A percentile compares a stretch with the other conserved stretches of the same genome.
phyloP scores from a whole-genome alignment of 1,140 invertebrate genomes.

The Drosophila leontia region DNA sequence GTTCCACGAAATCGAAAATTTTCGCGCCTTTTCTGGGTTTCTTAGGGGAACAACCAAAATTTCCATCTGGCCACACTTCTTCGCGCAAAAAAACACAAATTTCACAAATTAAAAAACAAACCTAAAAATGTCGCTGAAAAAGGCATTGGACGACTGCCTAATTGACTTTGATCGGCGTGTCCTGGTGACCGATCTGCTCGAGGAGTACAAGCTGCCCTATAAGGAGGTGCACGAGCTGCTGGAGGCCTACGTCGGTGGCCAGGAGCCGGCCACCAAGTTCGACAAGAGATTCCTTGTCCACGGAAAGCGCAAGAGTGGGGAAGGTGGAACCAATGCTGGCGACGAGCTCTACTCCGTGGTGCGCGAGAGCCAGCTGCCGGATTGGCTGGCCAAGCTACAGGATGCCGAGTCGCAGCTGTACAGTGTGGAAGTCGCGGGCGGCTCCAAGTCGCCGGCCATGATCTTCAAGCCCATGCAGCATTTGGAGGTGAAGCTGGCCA shows the following conservation, averaged over 20 bases:
- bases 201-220: constrained; percentile 74
- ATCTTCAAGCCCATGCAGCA: constrained; percentile 74
- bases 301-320: constrained; percentile 42
- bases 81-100: background rate
- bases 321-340: background rate
- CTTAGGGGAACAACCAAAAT: too few species aligned
- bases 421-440: constrained; percentile 75
- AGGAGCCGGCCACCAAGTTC: constrained; percentile 51
- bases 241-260: constrained; percentile 55
- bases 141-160: constrained; percentile 69
- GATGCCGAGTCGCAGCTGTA: constrained; percentile 69
- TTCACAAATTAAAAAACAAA: constrained; percentile 1
- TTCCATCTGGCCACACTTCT: too few species aligned
- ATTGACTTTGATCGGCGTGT: constrained; percentile 77
- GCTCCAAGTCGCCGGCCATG: constrained; percentile 64
- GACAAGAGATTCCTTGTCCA: constrained; percentile 73
- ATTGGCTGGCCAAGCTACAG: constrained; percentile 70
- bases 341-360: constrained; percentile 74
- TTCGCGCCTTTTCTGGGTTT: too few species aligned
- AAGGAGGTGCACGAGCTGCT: constrained; percentile 65
- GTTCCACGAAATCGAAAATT: too few species aligned
- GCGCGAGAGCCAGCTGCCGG: constrained; percentile 60
- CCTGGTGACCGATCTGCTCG: constrained; percentile 74
- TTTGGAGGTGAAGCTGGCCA: constrained; percentile 52
- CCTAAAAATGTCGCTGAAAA: constrained; percentile 58